Base-by-base conservation (phyloP, 2,888 invertebrate genomes). In the Platycnemis pennipes region DNA sequence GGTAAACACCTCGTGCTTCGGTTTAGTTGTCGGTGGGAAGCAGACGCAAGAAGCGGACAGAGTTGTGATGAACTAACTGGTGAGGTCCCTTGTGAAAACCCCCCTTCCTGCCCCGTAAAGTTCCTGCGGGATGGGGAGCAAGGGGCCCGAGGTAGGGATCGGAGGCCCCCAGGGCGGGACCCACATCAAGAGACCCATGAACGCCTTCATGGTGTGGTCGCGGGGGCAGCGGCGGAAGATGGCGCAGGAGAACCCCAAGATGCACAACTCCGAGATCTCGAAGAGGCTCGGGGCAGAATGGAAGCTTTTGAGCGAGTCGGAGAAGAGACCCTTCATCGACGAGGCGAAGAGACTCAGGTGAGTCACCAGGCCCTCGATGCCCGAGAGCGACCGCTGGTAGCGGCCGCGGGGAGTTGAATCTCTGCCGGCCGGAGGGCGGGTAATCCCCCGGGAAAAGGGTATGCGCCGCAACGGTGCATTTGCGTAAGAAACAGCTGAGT, bases 321-420 rank as follows among this genome's bases (percentile, higher is more conserved):
- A 99, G 96, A 99, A 99, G 96, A 96, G 99, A 94, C 99, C 99
- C 0, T 99, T 99, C 96, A 99, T 99, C 95, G 99, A 99, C 96
- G 99, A 99, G 96, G 99, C 99, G 0, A 99, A 99, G 96, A 97
- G 99, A 96, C 97, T 99, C 95, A 97, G 99, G 98, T 99, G 96
- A 97, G 97, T 94, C 96, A 97, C 96, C 96, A 96, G 44, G 22
- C 26, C 22, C 5, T 37, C 26, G 42, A 77, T 37, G 95, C 95
- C 96, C 96, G 88, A 96, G 96, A 95, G 96, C 96, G 26, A 96
- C 96, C 95, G 96, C 96, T 95, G 96, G 96, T 95, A 96, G 96
- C 95, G 96, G 37, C 96, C 96, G 95, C 95, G 96, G 94, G 95
- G 96, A 37, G 37, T 11, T 77, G 2, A 3, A 37, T 37, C 31